Percentiles rank a stretch among this genome's conserved stretches.
Evolutionary conservation across 2,888 invertebrate genomes (phyloP).

Genomic region (Drosophila paranaensis): DNA sequence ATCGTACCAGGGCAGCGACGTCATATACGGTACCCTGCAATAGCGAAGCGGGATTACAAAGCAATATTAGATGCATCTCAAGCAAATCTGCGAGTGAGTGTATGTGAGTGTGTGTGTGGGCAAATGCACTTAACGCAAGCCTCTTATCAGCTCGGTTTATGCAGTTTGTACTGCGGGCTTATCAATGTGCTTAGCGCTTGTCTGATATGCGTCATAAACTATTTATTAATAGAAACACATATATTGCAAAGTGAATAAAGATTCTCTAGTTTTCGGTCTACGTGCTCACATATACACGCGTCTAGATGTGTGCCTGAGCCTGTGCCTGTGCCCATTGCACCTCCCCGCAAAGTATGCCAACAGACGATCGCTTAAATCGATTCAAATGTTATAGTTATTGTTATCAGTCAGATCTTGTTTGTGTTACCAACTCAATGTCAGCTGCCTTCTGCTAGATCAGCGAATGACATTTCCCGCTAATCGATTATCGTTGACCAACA

Average conservation of each 20-base stretch:
- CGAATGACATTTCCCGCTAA: constrained; percentile 25
- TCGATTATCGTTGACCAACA: constrained; percentile 20
- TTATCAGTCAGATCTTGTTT: constrained; percentile 48
- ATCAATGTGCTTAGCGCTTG: constrained; percentile 38
- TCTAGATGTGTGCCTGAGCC: not conserved
- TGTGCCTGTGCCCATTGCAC: not conserved
- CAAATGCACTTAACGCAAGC: constrained; percentile 2
- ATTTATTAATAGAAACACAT: constrained; percentile 62
- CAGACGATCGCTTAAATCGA: not conserved
- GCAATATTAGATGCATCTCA: constrained; percentile 11
- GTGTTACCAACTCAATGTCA: constrained; percentile 48
- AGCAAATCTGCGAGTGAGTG: not conserved
- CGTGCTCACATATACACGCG: too few species aligned
- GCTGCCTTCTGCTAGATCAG: constrained; percentile 32
- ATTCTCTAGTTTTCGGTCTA: constrained; percentile 8
- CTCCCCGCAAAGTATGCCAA: not conserved
- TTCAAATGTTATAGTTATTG: not conserved
- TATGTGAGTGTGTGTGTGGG: constrained; percentile 1
- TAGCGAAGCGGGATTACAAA: constrained; percentile 29
- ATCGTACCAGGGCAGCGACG: constrained; percentile 94
- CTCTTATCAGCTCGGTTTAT: constrained; percentile 23
- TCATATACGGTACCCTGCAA: constrained; percentile 87
- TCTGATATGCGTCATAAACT: constrained; percentile 58
- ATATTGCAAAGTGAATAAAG: constrained; percentile 27
- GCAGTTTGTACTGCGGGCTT: constrained; percentile 31